Evolutionary conservation across 2,888 invertebrate species (phyloP).

Genomic region (Lottia scabra): DNA sequence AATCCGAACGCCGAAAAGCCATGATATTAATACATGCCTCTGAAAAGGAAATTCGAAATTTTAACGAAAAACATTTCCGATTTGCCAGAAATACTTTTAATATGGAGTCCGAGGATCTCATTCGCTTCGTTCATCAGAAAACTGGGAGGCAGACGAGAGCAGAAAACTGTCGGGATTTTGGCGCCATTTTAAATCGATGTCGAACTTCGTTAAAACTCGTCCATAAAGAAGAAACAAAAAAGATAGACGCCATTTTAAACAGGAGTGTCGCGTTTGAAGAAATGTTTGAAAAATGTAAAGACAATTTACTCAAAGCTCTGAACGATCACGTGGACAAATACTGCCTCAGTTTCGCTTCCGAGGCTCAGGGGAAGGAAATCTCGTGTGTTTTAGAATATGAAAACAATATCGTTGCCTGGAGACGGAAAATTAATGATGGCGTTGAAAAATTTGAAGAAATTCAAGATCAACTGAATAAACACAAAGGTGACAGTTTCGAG

Average conservation of each 20-base stretch:
- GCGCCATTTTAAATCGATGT: conserved; percentile 2
- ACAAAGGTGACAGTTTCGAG: conserved; percentile 31
- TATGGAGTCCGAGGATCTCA: conserved; percentile 22
- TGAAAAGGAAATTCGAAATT: conserved; percentile 40
- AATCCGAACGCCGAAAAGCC: conserved; percentile 52
- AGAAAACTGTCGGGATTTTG: conserved; percentile 25
- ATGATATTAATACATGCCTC: conserved; percentile 48
- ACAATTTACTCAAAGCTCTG: conserved; percentile 19
- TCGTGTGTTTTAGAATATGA: conserved; percentile 53
- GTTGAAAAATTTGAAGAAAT: conserved; percentile 36
- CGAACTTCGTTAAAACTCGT: conserved; percentile 8
- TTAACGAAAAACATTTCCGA: conserved; percentile 37
- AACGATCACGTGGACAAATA: conserved; percentile 36
- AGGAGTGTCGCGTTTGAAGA: conserved; percentile 20
- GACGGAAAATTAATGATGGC: conserved; percentile 34
- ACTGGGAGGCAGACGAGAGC: conserved; percentile 21
- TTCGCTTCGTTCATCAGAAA: conserved; percentile 28
- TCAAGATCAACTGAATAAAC: conserved; percentile 28
- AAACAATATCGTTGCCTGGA: conserved; percentile 52
- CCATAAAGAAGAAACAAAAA: conserved; percentile 10
- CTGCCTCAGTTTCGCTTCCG: conserved; percentile 55
- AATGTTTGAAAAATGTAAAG: conserved; percentile 9
- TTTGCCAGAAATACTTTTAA: conserved; percentile 13
- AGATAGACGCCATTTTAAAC: conserved; percentile 11
- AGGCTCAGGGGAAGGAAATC: conserved; percentile 44